A percentile compares a stretch with the other conserved stretches of the same genome.
Evolutionary conservation across 2,113 vertebrate species (phyloP).

Genomic region (Eudorcas thomsonii): DNA sequence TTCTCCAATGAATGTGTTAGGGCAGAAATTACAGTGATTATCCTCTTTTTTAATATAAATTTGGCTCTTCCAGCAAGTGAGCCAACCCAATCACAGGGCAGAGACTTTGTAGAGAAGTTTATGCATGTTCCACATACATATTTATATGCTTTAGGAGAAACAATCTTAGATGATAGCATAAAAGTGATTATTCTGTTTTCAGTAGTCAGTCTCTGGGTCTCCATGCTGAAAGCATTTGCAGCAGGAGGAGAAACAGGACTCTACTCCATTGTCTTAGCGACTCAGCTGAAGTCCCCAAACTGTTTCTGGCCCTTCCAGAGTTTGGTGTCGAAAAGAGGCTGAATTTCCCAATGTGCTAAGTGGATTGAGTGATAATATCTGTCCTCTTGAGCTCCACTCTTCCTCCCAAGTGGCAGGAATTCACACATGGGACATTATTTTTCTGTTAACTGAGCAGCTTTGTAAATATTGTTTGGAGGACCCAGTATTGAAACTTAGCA

Average conservation of each 20-base stretch:
- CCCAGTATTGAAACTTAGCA: not conserved
- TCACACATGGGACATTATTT: not conserved
- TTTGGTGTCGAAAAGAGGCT: not conserved
- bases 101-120: not conserved
- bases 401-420: not conserved
- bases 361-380: not conserved
- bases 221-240: not conserved
- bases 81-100: not conserved
- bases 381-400: not conserved
- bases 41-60: conserved; percentile 6
- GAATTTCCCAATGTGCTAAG: not conserved
- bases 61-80: conserved; percentile 5
- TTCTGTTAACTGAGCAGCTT: not conserved
- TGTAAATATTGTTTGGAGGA: not conserved
- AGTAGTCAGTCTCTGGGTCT: not conserved
- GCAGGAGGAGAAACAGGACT: not conserved
- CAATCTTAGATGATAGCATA: not conserved
- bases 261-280: not conserved
- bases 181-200: not conserved
- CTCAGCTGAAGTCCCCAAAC: not conserved
- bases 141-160: not conserved
- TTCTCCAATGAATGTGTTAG: conserved; percentile 33
- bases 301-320: not conserved
- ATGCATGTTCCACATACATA: not conserved
- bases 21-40: conserved; percentile 31